phyloP scores from a whole-genome alignment of 2,888 invertebrate genomes.

The Cephalotes varians region DNA sequence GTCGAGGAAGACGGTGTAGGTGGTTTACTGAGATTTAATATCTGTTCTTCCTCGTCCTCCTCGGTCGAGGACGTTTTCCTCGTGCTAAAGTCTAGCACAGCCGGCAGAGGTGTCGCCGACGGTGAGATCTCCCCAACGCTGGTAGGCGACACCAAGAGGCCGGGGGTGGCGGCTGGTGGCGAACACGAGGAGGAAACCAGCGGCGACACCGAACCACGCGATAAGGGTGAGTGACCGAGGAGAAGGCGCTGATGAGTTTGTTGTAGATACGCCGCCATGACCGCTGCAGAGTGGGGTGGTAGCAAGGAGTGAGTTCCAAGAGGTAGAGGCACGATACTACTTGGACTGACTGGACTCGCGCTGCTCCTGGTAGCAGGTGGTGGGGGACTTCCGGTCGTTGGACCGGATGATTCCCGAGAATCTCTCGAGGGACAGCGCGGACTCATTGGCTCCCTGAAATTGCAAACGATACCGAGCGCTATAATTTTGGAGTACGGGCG shows the following conservation, averaged over 20 bases:
- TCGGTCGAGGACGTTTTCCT: slow-evolving; percentile 88
- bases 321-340: slow-evolving; percentile 90
- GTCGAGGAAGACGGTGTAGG: slow-evolving; percentile 88
- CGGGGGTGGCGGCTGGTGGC: slow-evolving; percentile 87
- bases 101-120: slow-evolving; percentile 85
- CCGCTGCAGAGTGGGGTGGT: slow-evolving; percentile 92
- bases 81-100: slow-evolving; percentile 93
- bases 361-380: slow-evolving; percentile 87
- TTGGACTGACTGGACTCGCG: slow-evolving; percentile 88
- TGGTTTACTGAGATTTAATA: slow-evolving; percentile 90
- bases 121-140: slow-evolving; percentile 86
- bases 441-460: slow-evolving; percentile 91
- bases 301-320: slow-evolving; percentile 89
- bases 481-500: slow-evolving; percentile 13
- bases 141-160: slow-evolving; percentile 87
- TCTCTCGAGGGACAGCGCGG: slow-evolving; percentile 94
- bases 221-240: slow-evolving; percentile 88
- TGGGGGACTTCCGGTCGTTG: slow-evolving; percentile 91
- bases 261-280: slow-evolving; percentile 92
- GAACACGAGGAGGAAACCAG: slow-evolving; percentile 90
- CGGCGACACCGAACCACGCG: slow-evolving; percentile 89
- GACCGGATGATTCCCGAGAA: slow-evolving; percentile 89
- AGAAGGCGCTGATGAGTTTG: slow-evolving; percentile 92
- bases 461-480: slow-evolving; percentile 79
- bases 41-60: slow-evolving; percentile 89